Percentiles rank a stretch among this genome's conserved stretches.
These are phyloP conservation scores for Trichomalopsis sarcophagae DNA, from an alignment of 1,140 invertebrate genomes.

Conservation along the genomic window DNA sequence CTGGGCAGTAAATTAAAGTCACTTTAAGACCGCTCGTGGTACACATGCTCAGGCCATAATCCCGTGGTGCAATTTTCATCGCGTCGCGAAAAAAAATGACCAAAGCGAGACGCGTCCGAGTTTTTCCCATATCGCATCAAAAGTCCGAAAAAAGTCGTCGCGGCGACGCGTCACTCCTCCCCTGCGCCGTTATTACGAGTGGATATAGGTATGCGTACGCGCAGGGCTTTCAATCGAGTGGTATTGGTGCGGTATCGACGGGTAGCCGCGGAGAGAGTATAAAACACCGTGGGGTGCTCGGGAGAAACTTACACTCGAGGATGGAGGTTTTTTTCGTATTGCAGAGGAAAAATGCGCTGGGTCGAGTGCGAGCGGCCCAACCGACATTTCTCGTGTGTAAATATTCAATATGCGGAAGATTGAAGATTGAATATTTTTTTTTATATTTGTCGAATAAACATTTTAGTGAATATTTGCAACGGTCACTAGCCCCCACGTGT, in stretches of 20 bases:
- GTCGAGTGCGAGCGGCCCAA: too few relatives aligned
- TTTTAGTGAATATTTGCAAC: not conserved
- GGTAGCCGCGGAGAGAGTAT: not conserved
- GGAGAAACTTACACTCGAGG: too few relatives aligned
- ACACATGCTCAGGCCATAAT: not conserved
- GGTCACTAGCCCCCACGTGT: not conserved
- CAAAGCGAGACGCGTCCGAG: not conserved
- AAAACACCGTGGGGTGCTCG: not conserved
- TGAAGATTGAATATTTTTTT: too few relatives aligned
- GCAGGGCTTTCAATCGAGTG: not conserved
- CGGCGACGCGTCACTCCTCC: not conserved
- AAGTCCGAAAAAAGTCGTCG: not conserved
- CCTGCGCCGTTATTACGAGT: not conserved
- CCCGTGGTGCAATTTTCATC: slow-evolving; percentile 1
- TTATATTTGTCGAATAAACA: too few relatives aligned
- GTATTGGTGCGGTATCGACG: not conserved
- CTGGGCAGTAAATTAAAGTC: slow-evolving; percentile 27
- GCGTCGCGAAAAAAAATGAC: not conserved
- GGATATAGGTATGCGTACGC: too few relatives aligned
- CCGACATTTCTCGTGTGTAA: too few relatives aligned
- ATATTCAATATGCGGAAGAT: too few relatives aligned
- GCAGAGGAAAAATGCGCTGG: not conserved
- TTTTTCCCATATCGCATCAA: slow-evolving; percentile 1
- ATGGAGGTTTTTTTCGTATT: not conserved
- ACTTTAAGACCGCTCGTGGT: not conserved